These are phyloP conservation scores for Hypotaenidia philippensis DNA, from an alignment of 2,797 vertebrate genomes.

Conservation along the genomic window DNA sequence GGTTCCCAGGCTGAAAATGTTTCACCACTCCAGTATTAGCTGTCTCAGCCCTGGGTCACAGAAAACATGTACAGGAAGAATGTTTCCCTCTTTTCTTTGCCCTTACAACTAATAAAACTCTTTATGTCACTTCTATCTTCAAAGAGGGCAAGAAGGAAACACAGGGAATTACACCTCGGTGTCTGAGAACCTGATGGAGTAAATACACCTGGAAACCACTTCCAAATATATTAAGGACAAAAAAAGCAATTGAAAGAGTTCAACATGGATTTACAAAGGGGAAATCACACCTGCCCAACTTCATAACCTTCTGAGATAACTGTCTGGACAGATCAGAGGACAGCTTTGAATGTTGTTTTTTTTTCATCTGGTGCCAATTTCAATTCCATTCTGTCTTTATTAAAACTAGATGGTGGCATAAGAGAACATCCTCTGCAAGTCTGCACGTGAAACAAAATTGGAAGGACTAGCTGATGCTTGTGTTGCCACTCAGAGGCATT, in stretches of 20 bases:
- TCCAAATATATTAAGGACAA: background rate
- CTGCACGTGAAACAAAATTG: background rate
- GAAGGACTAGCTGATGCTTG: background rate
- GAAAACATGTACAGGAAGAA: background rate
- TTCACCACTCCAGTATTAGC: slow-evolving; percentile 7
- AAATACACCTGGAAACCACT: background rate
- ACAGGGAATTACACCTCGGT: background rate
- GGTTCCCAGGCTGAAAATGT: background rate
- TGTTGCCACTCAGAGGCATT: background rate
- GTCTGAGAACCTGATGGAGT: background rate
- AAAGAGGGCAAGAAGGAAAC: background rate
- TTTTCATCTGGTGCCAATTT: background rate
- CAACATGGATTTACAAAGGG: background rate
- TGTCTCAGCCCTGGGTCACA: background rate
- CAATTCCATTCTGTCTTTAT: background rate
- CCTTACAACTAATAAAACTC: background rate
- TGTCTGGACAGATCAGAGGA: background rate
- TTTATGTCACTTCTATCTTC: background rate
- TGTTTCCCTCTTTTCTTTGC: background rate
- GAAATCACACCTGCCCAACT: background rate
- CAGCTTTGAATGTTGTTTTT: background rate
- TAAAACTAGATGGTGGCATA: background rate
- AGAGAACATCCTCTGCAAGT: background rate
- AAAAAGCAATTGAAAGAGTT: background rate
- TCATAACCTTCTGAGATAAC: background rate